These are phyloP conservation scores for Heteronetta atricapilla DNA, from an alignment of 2,113 vertebrate species.

Conservation along the genomic window DNA sequence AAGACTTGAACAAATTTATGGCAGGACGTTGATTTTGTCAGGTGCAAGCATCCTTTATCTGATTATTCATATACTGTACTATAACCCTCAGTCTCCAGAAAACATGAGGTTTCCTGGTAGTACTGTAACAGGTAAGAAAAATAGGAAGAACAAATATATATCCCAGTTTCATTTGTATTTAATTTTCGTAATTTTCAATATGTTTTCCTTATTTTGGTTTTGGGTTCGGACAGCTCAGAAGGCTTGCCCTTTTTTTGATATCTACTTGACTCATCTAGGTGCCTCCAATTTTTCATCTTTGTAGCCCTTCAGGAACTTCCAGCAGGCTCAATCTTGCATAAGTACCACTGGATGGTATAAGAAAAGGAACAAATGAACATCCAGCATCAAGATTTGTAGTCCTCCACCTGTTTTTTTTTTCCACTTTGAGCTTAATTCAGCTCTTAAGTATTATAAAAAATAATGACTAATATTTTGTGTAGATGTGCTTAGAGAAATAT, in stretches of 20 bases:
- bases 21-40: not conserved
- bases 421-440: not conserved
- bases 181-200: not conserved
- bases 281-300: not conserved
- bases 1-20: not conserved
- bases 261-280: not conserved
- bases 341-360: not conserved
- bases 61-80: not conserved
- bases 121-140: not conserved
- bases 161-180: not conserved
- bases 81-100: not conserved
- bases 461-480: not conserved
- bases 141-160: not conserved
- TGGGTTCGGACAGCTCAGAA: not conserved
- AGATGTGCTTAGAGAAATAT: not conserved
- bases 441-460: not conserved
- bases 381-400: not conserved
- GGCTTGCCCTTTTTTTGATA: not conserved
- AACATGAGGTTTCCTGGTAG: not conserved
- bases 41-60: not conserved
- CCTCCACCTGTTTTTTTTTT: not conserved
- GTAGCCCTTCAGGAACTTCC: not conserved
- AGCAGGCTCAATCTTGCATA: not conserved
- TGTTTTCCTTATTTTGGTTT: not conserved
- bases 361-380: not conserved